These are phyloP conservation scores for Phataginus tricuspis DNA, from an alignment of 2,797 vertebrate species.

Conservation along the genomic window DNA sequence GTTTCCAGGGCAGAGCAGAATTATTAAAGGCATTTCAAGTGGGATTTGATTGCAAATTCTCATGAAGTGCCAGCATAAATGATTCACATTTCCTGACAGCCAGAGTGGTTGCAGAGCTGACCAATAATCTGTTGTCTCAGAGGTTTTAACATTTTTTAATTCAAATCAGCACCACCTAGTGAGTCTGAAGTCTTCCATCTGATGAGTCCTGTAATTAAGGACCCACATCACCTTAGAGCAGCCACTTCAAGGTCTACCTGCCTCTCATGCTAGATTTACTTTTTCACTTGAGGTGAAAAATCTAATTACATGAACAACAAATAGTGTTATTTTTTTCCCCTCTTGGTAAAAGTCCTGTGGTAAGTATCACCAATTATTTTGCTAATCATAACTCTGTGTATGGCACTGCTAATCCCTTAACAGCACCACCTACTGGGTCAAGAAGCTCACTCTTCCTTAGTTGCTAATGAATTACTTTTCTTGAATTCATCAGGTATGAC, in stretches of 20 bases:
- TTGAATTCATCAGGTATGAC: background rate
- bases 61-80: constrained; percentile 54
- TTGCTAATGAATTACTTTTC: constrained; percentile 63
- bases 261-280: constrained; percentile 73
- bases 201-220: constrained; percentile 67
- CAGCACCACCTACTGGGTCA: constrained; percentile 47
- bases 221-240: constrained; percentile 57
- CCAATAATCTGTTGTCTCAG: constrained; percentile 42
- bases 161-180: constrained; percentile 47
- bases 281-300: constrained; percentile 71
- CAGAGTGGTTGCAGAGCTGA: constrained; percentile 8
- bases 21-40: constrained; percentile 70
- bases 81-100: constrained; percentile 54
- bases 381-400: constrained; percentile 51
- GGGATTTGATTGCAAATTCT: constrained; percentile 64
- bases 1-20: constrained; percentile 55
- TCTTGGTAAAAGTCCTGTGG: constrained; percentile 55
- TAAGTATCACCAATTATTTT: constrained; percentile 70
- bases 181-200: background rate
- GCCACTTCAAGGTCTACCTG: constrained; percentile 61
- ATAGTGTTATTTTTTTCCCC: constrained; percentile 47
- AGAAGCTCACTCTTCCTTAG: constrained; percentile 19
- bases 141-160: constrained; percentile 65
- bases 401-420: constrained; percentile 44
- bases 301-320: constrained; percentile 74